Conservation (phyloP, 2,888 invertebrate species). For the Caenorhabditis sp. region DNA sequence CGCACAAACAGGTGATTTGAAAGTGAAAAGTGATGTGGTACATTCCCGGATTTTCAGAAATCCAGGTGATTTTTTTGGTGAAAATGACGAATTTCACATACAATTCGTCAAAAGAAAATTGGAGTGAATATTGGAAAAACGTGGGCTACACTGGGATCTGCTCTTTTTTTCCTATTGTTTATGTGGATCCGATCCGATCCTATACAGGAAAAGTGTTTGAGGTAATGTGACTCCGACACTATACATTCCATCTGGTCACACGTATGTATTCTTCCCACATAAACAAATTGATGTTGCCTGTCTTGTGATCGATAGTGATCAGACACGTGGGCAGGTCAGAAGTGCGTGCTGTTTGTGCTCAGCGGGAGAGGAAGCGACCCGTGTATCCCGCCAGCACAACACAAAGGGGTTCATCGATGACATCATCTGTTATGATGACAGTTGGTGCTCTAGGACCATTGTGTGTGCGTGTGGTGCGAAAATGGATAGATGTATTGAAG, state of each 20-base stretch:
- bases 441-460: slow-evolving; percentile 32
- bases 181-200: not conserved
- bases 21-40: slow-evolving; percentile 21
- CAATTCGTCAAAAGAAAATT: not conserved
- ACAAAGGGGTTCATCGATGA: slow-evolving; percentile 28
- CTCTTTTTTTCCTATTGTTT: not conserved
- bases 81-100: slow-evolving; percentile 35
- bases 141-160: not conserved
- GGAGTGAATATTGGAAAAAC: not conserved
- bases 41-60: not conserved
- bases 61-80: slow-evolving; percentile 18
- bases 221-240: slow-evolving; percentile 27
- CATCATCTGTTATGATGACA: slow-evolving; percentile 48
- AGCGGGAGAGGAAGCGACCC: slow-evolving; percentile 15
- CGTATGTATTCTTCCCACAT: slow-evolving; percentile 34
- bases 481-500: slow-evolving; percentile 7
- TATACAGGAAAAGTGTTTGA: slow-evolving; percentile 5
- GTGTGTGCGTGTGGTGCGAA: slow-evolving; percentile 12
- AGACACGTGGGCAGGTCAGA: slow-evolving; percentile 50
- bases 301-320: slow-evolving; percentile 54
- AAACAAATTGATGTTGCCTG: slow-evolving; percentile 37
- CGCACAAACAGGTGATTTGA: slow-evolving; percentile 37
- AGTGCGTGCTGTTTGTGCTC: slow-evolving; percentile 46
- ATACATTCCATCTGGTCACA: slow-evolving; percentile 30
- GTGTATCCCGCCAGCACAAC: not conserved